Evolutionary conservation across 2,888 invertebrate genomes (phyloP).

Genomic region (Ferdinandea cuprea): DNA sequence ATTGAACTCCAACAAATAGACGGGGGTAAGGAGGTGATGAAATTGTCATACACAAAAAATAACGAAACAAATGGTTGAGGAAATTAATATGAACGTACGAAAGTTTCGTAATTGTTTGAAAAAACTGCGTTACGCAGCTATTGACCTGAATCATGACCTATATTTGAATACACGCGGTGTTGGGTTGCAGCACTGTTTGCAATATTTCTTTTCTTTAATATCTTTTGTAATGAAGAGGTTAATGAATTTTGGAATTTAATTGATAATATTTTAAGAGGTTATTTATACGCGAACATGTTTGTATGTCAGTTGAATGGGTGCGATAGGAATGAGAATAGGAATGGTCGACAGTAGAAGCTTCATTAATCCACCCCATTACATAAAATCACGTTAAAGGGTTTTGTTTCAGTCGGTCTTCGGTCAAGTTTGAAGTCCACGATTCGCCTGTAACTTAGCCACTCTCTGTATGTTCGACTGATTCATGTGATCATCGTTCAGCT

Average conservation of each 20-base stretch:
- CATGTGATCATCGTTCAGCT: no score
- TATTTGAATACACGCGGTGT: background rate
- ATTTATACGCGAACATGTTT: background rate
- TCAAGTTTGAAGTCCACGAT: no score
- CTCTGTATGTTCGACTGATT: no score
- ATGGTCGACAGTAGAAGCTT: no score
- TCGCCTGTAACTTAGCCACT: no score
- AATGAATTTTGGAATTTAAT: background rate
- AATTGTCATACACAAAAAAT: slow-evolving; percentile 40
- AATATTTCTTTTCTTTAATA: background rate
- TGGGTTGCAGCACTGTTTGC: slow-evolving; percentile 16
- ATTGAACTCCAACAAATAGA: background rate
- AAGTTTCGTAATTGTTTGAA: slow-evolving; percentile 21
- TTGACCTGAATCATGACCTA: slow-evolving; percentile 49
- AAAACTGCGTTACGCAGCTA: slow-evolving; percentile 69
- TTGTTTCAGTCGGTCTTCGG: no score
- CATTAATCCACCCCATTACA: no score
- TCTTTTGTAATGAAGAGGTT: background rate
- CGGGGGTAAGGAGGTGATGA: slow-evolving; percentile 43
- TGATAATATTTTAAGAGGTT: background rate
- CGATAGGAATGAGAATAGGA: no score
- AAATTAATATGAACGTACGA: no score
- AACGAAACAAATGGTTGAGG: slow-evolving; percentile 10
- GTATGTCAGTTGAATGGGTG: no score
- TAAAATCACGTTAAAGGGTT: no score